Evolutionary conservation across 2,888 invertebrate genomes (phyloP), one percentile per base, ranked within the genome.

Genomic region (Xestia rhomboidea): DNA sequence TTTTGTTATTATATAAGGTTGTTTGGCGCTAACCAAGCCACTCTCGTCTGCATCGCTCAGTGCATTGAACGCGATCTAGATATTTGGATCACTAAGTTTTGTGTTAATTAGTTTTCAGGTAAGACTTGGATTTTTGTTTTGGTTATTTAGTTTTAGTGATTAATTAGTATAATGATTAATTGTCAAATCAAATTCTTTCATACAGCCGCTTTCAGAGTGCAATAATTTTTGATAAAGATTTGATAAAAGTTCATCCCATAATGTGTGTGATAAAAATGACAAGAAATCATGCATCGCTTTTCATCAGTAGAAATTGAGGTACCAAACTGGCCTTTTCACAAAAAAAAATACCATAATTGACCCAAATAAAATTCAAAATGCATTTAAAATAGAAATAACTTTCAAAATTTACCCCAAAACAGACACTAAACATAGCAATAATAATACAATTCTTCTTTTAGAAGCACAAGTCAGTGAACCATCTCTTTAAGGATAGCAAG

Each of bases 1-100:
- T 96, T 95, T 88, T 93, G 90, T 93, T 96, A 96, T 96, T 96
- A 96, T 96, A 96, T 96, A 96, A 96, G 95, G 89, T 95, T 93
- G 92, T 93, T 94, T 92, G 91, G 90, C 86, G 90, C 87, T 88
- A 87, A 88, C 87, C 81, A 78, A 91, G 90, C 88, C 96, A 96
- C 93, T 96, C 93, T 92, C 81, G 91, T 90, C 92, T 93, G 93
- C 91, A 93, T 83, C 92, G 91, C 87, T 87, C 91, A 92, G 94
- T 95, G 96, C 94, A 95, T 91, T 93, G 90, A 93, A 95, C 95
- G 96, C 91, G 89, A 91, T 89, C 90, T 92, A 91, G 85, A 86
- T 91, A 87, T 83, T 85, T 81, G 78, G 80, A 88, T 77, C 79
- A 82, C 76, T 82, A 70, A 84, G 83, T 85, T 85, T 86, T 77